Base-by-base conservation (phyloP, 2,113 vertebrate genomes). In the Pygathrix nemaeus region DNA sequence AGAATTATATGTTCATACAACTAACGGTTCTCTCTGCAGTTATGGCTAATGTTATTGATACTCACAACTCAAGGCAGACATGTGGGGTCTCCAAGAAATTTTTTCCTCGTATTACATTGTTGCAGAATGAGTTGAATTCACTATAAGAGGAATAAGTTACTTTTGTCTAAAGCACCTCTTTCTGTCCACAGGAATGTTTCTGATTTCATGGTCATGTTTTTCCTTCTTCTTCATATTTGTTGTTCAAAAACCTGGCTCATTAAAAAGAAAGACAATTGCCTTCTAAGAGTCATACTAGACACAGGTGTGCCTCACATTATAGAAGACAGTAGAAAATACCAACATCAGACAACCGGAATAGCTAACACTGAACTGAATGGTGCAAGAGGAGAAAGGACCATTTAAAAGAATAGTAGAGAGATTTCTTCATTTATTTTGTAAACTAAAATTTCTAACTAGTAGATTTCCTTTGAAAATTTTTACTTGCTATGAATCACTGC, bases 11-110 rank as follows among this genome's bases (percentile, higher is more conserved):
- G 68, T 82, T 87, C 96, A 89, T 61, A 80, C 80, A 61, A 85
- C 82, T 83, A 95, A 97, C 57, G 21, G 45, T 96, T 94, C 79
- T 55, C 57, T 92, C 91, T 91, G 76, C 83, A 75, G 30, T 78
- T 96, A 92, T 20, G 38, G 90, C 85, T 96, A 85, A 95, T 85
- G 70, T 85, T 96, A 96, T 93, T 86, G 89, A 96, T 93, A 85
- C 79, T 93, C 92, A 78, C 90, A 97, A 96, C 93, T 96, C 93
- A 90, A 84, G 70, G 80, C 76, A 23, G 90, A 95, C 88, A 78
- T 84, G 55, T 48, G 82, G 81, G 64, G 80, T 85, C 38, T 12
- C 52, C 73, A 75, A 95, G 80, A 97, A 84, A 45, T 45, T 17
- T 90, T 95, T 87, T 76, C 87, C 57, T 97, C 75, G 64, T 55